Evolutionary conservation across 2,888 invertebrate genomes (phyloP), one percentile per base, ranked within the genome.

Genomic region (Andrena marginata): DNA sequence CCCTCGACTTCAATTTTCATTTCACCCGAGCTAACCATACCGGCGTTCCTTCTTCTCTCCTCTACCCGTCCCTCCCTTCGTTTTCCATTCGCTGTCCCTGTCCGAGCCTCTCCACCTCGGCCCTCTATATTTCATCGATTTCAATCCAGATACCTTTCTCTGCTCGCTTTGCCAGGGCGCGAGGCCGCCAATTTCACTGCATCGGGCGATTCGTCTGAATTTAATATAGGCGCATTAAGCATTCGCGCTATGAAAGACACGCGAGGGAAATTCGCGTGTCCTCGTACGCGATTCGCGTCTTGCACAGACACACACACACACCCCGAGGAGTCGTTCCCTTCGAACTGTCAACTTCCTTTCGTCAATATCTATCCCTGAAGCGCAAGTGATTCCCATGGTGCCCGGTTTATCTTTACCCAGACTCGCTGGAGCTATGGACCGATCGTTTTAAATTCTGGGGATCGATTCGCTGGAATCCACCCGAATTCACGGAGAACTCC

Each of bases 151-250:
- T 80, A 51, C 59, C 68, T 70, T 29, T 35, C 71, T 48, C 71
- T 42, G 74, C 67, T 80, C 69, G 63, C 72, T 84, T 72, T 7
- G n/a, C 49, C 54, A 26, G 48, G 63, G 35, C 26, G 31, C 60
- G 42, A 64, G 60, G 63, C 62, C 72, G 69, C 71, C 84, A 77
- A 84, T 86, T 87, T 80, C 73, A 85, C 84, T 84, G 56, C 72
- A 83, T 72, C 80, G 67, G 76, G 64, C 77, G 85, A 82, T 77
- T 56, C 80, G 68, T 88, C 82, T 80, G 64, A 78, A 86, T 80
- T 77, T 85, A 82, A 87, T 80, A 70, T 64, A 77, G 79, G 71
- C 51, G 78, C 51, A 77, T 86, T 64, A 78, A 80, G 35, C 49
- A 60, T 63, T 60, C 26, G 13, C 35, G 63, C 31, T 82, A 80